phyloP scores from a whole-genome alignment of 2,888 invertebrate genomes.

The Brenthis hecate region DNA sequence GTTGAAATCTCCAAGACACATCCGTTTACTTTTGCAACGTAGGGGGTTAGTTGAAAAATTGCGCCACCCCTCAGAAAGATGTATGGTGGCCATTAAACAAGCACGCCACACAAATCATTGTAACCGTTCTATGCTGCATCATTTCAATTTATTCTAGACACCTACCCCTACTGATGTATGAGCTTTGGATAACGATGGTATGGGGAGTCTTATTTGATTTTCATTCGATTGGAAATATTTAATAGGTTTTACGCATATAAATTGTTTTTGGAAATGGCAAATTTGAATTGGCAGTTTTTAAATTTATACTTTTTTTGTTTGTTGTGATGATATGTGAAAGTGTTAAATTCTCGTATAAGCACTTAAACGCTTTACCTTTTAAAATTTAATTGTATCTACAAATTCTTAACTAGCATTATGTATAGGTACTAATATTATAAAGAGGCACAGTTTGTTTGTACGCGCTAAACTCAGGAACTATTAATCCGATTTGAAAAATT shows the following conservation, averaged over 20 bases:
- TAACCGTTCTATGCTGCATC: conserved; percentile 45
- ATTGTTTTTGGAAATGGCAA: neutral
- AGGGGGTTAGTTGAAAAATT: conserved; percentile 48
- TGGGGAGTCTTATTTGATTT: conserved; percentile 13
- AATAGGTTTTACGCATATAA: neutral
- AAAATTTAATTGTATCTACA: too few relatives aligned
- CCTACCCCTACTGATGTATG: conserved; percentile 34
- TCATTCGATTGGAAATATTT: conserved; percentile 2
- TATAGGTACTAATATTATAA: too few relatives aligned
- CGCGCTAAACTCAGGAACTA: too few relatives aligned
- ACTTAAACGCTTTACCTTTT: too few relatives aligned
- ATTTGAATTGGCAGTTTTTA: too few relatives aligned
- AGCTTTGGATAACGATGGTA: conserved; percentile 14
- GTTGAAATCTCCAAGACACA: conserved; percentile 32
- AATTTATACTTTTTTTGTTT: too few relatives aligned
- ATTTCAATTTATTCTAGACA: conserved; percentile 48
- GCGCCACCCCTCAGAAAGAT: conserved; percentile 46
- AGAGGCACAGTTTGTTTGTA: too few relatives aligned
- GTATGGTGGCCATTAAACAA: conserved; percentile 50
- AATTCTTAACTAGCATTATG: too few relatives aligned
- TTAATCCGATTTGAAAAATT: too few relatives aligned
- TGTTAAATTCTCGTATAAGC: too few relatives aligned
- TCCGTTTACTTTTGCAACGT: conserved; percentile 36
- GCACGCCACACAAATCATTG: conserved; percentile 56
- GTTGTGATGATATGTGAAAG: too few relatives aligned